Base-by-base conservation (phyloP, 2,888 invertebrate species). In the Drosophila demipolita region DNA sequence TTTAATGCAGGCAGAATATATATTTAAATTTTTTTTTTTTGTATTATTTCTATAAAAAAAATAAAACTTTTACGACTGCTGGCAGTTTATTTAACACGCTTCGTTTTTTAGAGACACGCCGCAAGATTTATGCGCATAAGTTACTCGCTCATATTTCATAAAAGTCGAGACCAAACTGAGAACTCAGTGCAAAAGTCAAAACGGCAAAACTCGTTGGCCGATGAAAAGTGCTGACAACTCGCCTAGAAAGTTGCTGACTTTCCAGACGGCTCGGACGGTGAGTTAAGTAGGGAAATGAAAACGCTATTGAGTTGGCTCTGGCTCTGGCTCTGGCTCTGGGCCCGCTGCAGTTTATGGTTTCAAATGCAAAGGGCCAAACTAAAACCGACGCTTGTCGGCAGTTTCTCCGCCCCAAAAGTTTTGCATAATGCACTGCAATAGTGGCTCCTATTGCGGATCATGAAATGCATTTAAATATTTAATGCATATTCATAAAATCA, bases 121-220 rank as follows among this genome's bases (percentile, higher is more conserved):
- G 53, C 73, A 83, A 88, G 87, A 87, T 90, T 90, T 87, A 87
- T 87, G 88, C 79, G 83, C 87, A 90, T 90, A 87, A 87, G 90
- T 87, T 87, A 65, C 65, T 62, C 71, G 78, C 86, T 89, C 88
- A 87, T 87, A 87, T 85, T 89, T 87, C 90, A 87, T 88, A 90
- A 83, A 84, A 77, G 71, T 85, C 78, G 73, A 72, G 73, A 78
- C 73, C 60, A 57, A 74, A 65, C 66, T n/a, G 23, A 33, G 42
- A 48, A 48, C 23, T 48, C 33, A 57, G 32, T 33, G 68, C 63
- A 67, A 65, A 67, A 81, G 78, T 81, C 81, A 57, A 49, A 68
- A 62, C 80, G 78, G 77, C 81, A 57, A 49, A 68, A 62, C 80
- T 78, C 63, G 80, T 78, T 66, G 69, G 58, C 40, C 77, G 61